Base-by-base conservation (phyloP, 2,797 vertebrate species). In the Sebastes iracundus region DNA sequence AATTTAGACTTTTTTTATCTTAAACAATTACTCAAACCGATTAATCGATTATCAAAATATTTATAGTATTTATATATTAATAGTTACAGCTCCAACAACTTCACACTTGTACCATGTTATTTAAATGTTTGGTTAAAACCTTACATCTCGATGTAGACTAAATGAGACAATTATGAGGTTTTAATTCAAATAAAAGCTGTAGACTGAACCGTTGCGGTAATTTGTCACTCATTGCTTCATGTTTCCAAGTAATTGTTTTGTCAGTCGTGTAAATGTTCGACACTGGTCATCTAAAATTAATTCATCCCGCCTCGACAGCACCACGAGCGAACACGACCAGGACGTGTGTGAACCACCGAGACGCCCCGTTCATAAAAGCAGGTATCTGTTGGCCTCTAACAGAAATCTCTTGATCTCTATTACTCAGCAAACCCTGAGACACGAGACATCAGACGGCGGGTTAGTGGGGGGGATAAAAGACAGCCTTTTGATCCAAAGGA, bases 371-470 rank as follows among this genome's bases (percentile, higher is more conserved):
- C 81, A 88, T 82, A 72, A 80, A 90, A 81, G 76, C 77, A 84
- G 69, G 62, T 73, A 81, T 93, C 82, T 66, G 58, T 67, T 84
- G 83, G 84, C 87, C 82, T 89, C 70, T 78, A 79, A 90, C 82
- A 75, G 77, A 79, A 72, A 77, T 87, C 87, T 90, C 89, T 93
- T 93, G 92, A 94, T 92, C 92, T 91, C 88, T 78, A 82, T 93
- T 90, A 90, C 89, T 79, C 87, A 69, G 77, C 79, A 46, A 68
- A 84, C 82, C 69, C 80, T 59, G 69, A 89, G 84, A 94, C 90
- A 88, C 4, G 71, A 92, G 77, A 84, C 90, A 92, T 90, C 84
- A 92, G 83, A 92, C 84, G 30, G 79, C 13, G 49, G 83, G 87
- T 83, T 84, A 79, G 82, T 62, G 32, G 30, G 64, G 75, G 72